Evolutionary conservation across 2,797 vertebrate species (phyloP).

Genomic region (Ctenopoma kingsleyae): DNA sequence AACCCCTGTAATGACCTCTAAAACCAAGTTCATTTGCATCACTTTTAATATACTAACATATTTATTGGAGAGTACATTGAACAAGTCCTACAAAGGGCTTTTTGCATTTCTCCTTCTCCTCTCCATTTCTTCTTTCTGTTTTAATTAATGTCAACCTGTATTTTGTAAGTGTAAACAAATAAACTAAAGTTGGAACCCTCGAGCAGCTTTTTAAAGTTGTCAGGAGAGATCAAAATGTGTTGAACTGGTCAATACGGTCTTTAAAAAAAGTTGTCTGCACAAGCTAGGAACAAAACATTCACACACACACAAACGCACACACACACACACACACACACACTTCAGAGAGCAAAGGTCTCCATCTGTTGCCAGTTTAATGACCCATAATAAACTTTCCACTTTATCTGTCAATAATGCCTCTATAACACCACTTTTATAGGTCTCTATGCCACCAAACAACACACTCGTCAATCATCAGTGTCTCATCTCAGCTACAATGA

Average conservation of each 20-base stretch:
- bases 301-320: conserved; percentile 12
- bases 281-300: background rate
- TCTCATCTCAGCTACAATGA: conserved; percentile 7
- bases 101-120: too few species aligned
- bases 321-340: conserved; percentile 14
- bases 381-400: conserved; percentile 47
- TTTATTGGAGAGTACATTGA: too few species aligned
- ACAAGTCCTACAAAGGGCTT: too few species aligned
- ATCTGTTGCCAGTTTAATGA: conserved; percentile 50
- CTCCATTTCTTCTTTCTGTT: too few species aligned
- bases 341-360: conserved; percentile 51
- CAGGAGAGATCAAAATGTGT: background rate
- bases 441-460: conserved; percentile 12
- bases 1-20: too few species aligned
- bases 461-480: conserved; percentile 1
- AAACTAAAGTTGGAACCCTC: background rate
- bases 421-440: conserved; percentile 44
- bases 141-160: too few species aligned
- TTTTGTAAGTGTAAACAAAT: too few species aligned
- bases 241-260: background rate
- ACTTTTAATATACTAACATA: too few species aligned
- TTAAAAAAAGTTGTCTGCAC: background rate
- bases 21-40: too few species aligned
- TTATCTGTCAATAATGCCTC: conserved; percentile 39
- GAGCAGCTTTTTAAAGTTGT: background rate